Base-by-base conservation (phyloP, 2,888 invertebrate species). In the Microctonus brassicae region DNA sequence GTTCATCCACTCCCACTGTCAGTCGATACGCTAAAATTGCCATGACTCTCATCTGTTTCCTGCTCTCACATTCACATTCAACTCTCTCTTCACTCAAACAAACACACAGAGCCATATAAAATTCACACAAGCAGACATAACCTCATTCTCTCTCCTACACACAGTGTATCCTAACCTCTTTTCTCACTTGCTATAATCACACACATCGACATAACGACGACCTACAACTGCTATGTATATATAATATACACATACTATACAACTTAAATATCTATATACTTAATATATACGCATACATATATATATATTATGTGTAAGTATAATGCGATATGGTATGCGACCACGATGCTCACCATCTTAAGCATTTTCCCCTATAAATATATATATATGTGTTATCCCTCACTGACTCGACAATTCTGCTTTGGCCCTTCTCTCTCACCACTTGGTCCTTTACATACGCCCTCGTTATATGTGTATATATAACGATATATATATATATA, bases 1-100 rank as follows among this genome's bases (percentile, higher is more conserved):
- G 66, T n/a, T 47, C 47, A 57, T 29, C 67, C 55, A 58, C 78
- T 83, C 85, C 83, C 88, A 87, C 88, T 89, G 66, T 66, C 87
- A 73, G 64, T 64, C 47, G 70, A 70, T 57, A 66, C 66, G 66
- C 66, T 66, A 24, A 66, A 66, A 66, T 66, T 66, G 57, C 66
- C 66, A 36, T 66, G 57, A 57, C 39, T 66, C 34, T 47, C 63
- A 47, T 47, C 17, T 17, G 47, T 20, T 47, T 5, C n/a, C 47
- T 17, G 17, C 47, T n/a, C 7, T 7, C 17, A 29, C 60, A 52
- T 64, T 20, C 11, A 52, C n/a, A 34, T 24, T 53, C 60, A 47
- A 5, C 29, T 29, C 53, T 39, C 55, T 67, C 52, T 47, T 42
- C 64, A 33, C 29, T 10, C 24, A n/a, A 39, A 20, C 11, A 57